Evolutionary conservation across 2,113 vertebrate species (phyloP), one percentile per base, ranked within the genome.

Genomic region (Petrocephalus zakoni): DNA sequence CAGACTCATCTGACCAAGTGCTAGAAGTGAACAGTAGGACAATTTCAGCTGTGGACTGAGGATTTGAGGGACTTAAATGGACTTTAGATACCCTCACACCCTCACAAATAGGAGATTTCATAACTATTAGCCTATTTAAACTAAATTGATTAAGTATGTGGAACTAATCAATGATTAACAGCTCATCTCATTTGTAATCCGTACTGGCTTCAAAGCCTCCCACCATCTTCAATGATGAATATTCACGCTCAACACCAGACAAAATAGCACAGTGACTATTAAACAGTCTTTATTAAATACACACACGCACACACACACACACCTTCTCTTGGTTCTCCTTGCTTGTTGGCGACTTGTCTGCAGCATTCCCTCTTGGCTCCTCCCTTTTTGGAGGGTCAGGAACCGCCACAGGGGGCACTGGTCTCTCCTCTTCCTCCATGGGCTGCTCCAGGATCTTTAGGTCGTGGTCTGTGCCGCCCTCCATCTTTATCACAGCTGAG

Each of bases 401-500:
- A 0, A 89, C 46, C 6, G 17, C 22, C 19, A 72, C 72, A 6
- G 37, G 52, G 2, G 78, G 75, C 42, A 21, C 87, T 88, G 94
- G 94, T 52, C 93, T 94, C 2, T 91, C 94, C 47, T 95, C 95
- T 56, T 98, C 97, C 92, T 98, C 97, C 15, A 89, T 85, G 0
- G 95, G 94, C 91, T 97, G 93, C 64, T 98, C 97, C 90, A 98
- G 92, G 89, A 98, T 97, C 10, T 96, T 96, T 84, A 98, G 93
- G 82, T 98, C 97, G 1, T 96, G 95, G 88, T 98, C 97, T 0
- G 96, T 96, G 5, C 97, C 97, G 49, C 97, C 97, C 92, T 98
- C 97, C 97, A 98, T 98, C 93, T 98, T 98, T 90, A 98, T 98
- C 86, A 98, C 97, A 10, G 97, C 97, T 98, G 86, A 88, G 64